Conservation (phyloP, 2,113 vertebrate species). For the Hypocryptadius cinnamomeus region DNA sequence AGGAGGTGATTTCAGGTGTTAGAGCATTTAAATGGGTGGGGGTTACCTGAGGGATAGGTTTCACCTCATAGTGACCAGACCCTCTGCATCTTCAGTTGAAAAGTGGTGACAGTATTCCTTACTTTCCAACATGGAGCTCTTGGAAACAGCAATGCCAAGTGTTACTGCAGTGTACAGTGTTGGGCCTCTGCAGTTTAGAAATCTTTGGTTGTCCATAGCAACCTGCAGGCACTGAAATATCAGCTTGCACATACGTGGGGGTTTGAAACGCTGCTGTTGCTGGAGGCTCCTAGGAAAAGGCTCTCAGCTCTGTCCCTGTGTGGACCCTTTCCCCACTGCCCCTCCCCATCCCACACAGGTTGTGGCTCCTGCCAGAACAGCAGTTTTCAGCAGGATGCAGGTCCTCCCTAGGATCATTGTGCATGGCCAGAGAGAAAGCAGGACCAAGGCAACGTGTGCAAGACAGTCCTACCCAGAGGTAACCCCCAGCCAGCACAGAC, state of each 20-base stretch:
- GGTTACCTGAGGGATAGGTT: rapidly evolving
- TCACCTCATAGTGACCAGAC: neutral
- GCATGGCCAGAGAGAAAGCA: rapidly evolving
- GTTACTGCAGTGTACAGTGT: neutral
- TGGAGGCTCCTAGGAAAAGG: neutral
- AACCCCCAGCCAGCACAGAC: neutral
- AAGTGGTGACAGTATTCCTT: neutral
- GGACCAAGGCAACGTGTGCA: rapidly evolving
- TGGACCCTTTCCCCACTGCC: neutral
- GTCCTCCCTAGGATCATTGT: neutral
- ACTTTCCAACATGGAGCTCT: neutral
- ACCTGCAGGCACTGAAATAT: constrained; percentile 3
- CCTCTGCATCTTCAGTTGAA: neutral
- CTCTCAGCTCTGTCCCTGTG: neutral
- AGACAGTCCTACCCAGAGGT: neutral
- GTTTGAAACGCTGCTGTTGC: neutral
- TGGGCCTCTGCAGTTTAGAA: neutral
- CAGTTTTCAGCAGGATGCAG: neutral
- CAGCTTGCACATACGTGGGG: neutral
- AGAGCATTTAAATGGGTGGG: neutral
- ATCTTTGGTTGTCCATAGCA: constrained; percentile 38
- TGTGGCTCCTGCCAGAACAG: neutral
- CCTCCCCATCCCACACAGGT: neutral
- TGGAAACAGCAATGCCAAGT: neutral
- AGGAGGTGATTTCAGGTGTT: neutral